Evolutionary conservation across 2,113 vertebrate species (phyloP), one percentile per base, ranked within the genome.

Genomic region (Illadopsis cleaveri): DNA sequence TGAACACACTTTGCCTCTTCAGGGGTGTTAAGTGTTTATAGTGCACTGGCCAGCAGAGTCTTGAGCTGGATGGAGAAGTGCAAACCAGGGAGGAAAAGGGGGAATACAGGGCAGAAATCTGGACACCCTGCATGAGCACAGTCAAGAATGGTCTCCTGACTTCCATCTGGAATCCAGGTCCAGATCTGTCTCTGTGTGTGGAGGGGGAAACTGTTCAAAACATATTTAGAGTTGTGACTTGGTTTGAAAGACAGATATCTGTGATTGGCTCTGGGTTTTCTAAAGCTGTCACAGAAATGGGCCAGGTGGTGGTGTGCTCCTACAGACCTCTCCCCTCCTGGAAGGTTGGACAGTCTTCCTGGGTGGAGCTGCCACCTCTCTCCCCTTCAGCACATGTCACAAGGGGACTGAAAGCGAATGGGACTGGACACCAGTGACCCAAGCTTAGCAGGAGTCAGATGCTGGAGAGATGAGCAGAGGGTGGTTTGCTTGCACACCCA

Each of bases 1-100:
- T 0, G 0, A 61, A n/a, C 24, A 27, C 6, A 31, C 13, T 71
- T 82, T 17, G 12, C 11, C 28, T 44, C 22, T 53, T 69, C 28
- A 48, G 37, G 24, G 5, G 2, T 28, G 4, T 44, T 56, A 22
- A 20, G 6, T 50, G 12, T 42, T 69, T 62, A 33, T 40, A 22
- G 15, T 45, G 21, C 2, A 1, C n/a, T 37, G 40, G 19, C 11
- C 54, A 53, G 33, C 30, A 60, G 58, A 76, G 12, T 12, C 57
- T 31, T 72, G 50, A 45, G 38, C 27, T 72, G 61, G 53, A 48
- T 27, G 25, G 22, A 90, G 44, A 53, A 72, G 10, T 19, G 22
- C 22, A 86, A 94, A 69, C 9, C 24, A 20, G 61, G n/a, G 45
- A 79, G 31, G 21, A 86, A 86, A 73, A 61, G 7, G 5, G 12